phyloP scores from a whole-genome alignment of 2,888 invertebrate genomes.

The Nephrotoma guestfalica region DNA sequence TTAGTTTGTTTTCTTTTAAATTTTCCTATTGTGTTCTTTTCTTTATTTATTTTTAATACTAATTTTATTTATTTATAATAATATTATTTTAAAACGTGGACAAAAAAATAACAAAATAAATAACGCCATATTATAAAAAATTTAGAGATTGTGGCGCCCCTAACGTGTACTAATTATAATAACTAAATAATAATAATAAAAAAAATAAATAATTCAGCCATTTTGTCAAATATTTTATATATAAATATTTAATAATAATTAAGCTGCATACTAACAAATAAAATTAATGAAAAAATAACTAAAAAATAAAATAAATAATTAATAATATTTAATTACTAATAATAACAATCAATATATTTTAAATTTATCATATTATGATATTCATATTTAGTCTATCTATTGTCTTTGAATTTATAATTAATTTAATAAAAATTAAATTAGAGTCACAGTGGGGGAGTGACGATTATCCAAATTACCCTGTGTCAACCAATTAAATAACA shows the following conservation, averaged over 20 bases:
- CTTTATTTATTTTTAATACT: background rate
- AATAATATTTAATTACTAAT: background rate
- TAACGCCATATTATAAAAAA: background rate
- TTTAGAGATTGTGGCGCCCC: background rate
- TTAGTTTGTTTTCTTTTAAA: background rate
- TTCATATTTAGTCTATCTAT: slow-evolving; percentile 2
- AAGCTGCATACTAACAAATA: background rate
- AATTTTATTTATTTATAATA: background rate
- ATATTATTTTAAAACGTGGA: background rate
- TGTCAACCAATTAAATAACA: background rate
- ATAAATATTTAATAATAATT: background rate
- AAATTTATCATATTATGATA: slow-evolving; percentile 2
- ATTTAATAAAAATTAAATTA: background rate
- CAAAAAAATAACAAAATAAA: background rate
- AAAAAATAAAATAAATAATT: background rate
- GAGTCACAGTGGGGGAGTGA: background rate
- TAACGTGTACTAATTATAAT: background rate
- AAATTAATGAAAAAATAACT: background rate
- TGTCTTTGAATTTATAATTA: background rate
- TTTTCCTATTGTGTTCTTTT: background rate
- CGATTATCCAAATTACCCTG: background rate
- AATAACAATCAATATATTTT: slow-evolving; percentile 2
- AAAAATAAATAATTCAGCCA: background rate
- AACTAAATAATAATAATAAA: background rate
- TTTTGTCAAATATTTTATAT: background rate